These are phyloP conservation scores for Arion vulgaris DNA, from an alignment of 1,140 invertebrate genomes.

Conservation along the genomic window DNA sequence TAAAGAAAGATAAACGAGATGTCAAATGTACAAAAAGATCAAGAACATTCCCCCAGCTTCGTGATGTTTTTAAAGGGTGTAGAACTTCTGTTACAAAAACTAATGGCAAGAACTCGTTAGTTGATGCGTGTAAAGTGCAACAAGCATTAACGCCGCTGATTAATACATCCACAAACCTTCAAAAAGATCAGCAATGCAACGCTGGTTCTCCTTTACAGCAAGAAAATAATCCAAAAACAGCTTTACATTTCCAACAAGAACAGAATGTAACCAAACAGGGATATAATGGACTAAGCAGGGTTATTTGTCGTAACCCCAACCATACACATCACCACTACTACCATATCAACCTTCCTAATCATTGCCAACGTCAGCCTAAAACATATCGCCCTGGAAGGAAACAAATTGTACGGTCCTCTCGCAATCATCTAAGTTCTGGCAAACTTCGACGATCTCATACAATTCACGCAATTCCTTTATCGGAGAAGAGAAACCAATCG, in stretches of 20 bases:
- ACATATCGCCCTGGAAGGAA: background rate
- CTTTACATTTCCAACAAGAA: background rate
- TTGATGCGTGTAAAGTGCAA: background rate
- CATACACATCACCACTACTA: background rate
- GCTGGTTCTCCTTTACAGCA: background rate
- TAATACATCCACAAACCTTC: background rate
- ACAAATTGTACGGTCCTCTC: background rate
- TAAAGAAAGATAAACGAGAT: background rate
- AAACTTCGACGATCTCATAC: constrained; percentile 19
- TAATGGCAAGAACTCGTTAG: background rate
- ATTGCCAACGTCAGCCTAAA: background rate
- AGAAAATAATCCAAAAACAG: background rate
- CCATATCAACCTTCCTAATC: background rate
- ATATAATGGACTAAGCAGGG: background rate
- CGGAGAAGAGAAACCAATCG: background rate
- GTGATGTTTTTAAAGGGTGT: background rate
- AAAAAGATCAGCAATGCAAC: background rate
- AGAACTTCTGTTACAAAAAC: background rate
- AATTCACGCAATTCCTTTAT: constrained; percentile 8
- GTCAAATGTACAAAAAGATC: background rate
- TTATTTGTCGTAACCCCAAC: constrained; percentile 25
- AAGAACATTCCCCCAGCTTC: constrained; percentile 19
- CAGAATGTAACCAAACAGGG: background rate
- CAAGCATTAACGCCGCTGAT: background rate
- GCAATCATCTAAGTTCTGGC: background rate